Evolutionary conservation across 2,888 invertebrate species (phyloP), one percentile per base, ranked within the genome.

Genomic region (Caenorhabditis sp.): DNA sequence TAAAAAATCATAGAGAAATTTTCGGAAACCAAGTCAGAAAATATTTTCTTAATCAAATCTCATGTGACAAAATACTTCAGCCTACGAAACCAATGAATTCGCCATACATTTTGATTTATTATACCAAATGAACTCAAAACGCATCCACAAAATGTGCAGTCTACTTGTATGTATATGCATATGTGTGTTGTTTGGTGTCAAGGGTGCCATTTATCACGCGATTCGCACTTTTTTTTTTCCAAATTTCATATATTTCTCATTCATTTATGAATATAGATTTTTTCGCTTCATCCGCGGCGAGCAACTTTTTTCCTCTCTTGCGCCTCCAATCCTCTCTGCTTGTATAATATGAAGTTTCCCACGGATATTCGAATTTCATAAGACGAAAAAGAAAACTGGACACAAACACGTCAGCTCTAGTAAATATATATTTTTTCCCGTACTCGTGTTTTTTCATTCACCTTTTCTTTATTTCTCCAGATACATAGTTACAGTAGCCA

Each of bases 301-400:
- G 20, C 20, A 49, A 49, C 49, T 49, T 31, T 10, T 43, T 43
- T 43, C 14, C 14, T 7, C 17, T 17, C 43, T 43, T 43, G 17
- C 43, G 36, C 36, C 10, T 10, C 8, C 14, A n/a, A 50, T 50
- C 23, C 21, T 23, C 52, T 52, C 52, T 23, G 21, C 52, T 52
- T 52, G 21, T 59, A 66, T 63, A 23, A 52, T 52, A 26, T 56
- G 12, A 26, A 71, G 36, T 61, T 67, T 71, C 71, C 59, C 71
- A 71, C 71, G 71, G 61, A 52, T 71, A 71, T 71, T 62, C 53
- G 27, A 66, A 57, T 64, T 56, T 71, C 71, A 64, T 64, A 67
- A 67, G 63, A 63, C 52, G 59, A 43, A 21, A 52, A 23, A 52
- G 52, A 52, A 23, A 43, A 43, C 43, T 43, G 43, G 43, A 43